Percentiles rank a stretch among this genome's conserved stretches.
Evolutionary conservation across 2,888 invertebrate genomes (phyloP).

Genomic region (Dynastes tityus): DNA sequence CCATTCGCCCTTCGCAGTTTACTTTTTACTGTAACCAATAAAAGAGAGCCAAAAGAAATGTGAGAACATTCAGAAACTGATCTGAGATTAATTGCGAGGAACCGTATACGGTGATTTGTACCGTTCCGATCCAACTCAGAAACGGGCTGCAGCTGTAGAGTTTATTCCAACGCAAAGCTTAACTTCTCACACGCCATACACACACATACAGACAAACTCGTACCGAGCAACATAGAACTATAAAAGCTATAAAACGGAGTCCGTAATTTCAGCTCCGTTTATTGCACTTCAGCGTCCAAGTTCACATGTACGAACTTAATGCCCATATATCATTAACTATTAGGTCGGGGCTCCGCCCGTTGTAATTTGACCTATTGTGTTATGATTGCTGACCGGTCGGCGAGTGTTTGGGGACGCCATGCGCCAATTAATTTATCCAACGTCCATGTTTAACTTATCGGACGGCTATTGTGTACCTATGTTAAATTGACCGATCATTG

Average conservation of each 20-base stretch:
- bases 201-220: constrained; percentile 6
- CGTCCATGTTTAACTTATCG: constrained; percentile 55
- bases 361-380: constrained; percentile 58
- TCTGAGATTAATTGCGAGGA: constrained; percentile 47
- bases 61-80: constrained; percentile 44
- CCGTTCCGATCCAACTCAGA: constrained; percentile 23
- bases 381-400: constrained; percentile 53
- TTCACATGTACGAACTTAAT: constrained; percentile 54
- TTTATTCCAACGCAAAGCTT: constrained; percentile 24
- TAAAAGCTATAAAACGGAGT: constrained; percentile 48
- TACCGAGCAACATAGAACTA: constrained; percentile 19
- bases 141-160: constrained; percentile 39
- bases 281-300: constrained; percentile 56
- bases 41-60: constrained; percentile 36
- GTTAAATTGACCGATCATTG: constrained; percentile 57
- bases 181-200: constrained; percentile 7
- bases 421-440: constrained; percentile 55
- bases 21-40: constrained; percentile 34
- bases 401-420: constrained; percentile 52
- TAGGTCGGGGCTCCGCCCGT: constrained; percentile 56
- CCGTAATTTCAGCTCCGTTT: constrained; percentile 55
- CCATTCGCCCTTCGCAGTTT: constrained; percentile 4
- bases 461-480: constrained; percentile 51
- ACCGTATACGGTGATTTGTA: constrained; percentile 11
- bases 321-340: constrained; percentile 59